Conservation (phyloP, 2,888 invertebrate species). For the Dione juno region DNA sequence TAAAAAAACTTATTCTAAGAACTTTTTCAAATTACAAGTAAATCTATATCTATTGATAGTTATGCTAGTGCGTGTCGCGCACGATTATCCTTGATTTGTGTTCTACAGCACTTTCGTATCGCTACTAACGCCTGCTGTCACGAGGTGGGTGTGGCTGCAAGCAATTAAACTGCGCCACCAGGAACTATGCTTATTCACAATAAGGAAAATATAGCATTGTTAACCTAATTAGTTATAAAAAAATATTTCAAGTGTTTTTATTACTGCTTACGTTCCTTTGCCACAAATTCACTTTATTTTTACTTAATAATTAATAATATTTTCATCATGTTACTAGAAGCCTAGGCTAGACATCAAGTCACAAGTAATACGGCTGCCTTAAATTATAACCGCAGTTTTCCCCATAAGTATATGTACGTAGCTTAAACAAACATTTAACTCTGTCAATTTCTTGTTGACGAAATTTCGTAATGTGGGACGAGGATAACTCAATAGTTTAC, state of each 20-base stretch:
- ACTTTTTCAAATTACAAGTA: neutral
- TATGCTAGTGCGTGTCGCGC: constrained; percentile 23
- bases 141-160: constrained; percentile 33
- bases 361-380: neutral
- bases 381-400: neutral
- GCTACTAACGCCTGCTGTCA: constrained; percentile 29
- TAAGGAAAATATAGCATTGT: constrained; percentile 10
- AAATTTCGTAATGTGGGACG: constrained; percentile 16
- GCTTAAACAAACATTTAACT: constrained; percentile 7
- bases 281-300: too few species aligned
- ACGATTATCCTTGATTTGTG: constrained; percentile 37
- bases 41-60: neutral
- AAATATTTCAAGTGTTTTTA: too few species aligned
- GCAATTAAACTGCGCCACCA: constrained; percentile 5
- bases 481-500: constrained; percentile 15
- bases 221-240: neutral
- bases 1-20: neutral
- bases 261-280: too few species aligned
- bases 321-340: too few species aligned
- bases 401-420: neutral
- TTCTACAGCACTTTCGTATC: constrained; percentile 26
- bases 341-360: neutral
- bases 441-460: constrained; percentile 15
- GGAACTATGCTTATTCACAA: constrained; percentile 6
- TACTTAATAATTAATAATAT: too few species aligned